A percentile compares a stretch with the other conserved stretches of the same genome.
Conservation (phyloP, 2,797 vertebrate genomes). For the Parotocinclus haroldoi region DNA sequence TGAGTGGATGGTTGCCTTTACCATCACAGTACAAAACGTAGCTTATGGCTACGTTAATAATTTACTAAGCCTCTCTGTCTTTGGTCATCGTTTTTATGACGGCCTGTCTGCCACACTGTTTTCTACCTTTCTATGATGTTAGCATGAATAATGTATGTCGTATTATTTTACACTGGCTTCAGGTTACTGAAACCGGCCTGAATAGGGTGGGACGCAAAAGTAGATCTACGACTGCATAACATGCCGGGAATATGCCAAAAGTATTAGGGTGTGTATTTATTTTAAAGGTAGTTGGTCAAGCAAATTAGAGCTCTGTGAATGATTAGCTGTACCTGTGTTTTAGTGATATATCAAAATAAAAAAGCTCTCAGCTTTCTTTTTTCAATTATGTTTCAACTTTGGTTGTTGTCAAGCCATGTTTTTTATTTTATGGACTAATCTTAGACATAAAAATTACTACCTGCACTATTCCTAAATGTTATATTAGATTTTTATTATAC, state of each 20-base stretch:
- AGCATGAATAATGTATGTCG: slow-evolving; percentile 53
- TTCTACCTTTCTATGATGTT: slow-evolving; percentile 50
- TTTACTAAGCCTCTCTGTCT: slow-evolving; percentile 48
- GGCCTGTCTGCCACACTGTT: slow-evolving; percentile 46
- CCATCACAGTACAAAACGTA: slow-evolving; percentile 16
- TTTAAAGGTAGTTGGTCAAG: slow-evolving; percentile 7
- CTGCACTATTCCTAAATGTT: no score
- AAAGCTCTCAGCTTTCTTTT: no score
- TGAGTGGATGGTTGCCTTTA: slow-evolving; percentile 24
- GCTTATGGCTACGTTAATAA: slow-evolving; percentile 50
- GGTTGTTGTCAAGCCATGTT: no score
- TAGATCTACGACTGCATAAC: background rate
- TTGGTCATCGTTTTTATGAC: slow-evolving; percentile 50
- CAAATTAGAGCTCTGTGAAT: background rate
- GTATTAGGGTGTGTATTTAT: slow-evolving; percentile 18
- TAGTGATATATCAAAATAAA: no score
- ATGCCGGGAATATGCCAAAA: slow-evolving; percentile 30
- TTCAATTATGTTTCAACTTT: no score
- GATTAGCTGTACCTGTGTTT: no score
- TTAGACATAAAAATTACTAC: no score
- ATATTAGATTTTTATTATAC: no score
- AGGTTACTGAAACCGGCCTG: slow-evolving; percentile 36
- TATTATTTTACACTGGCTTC: slow-evolving; percentile 53
- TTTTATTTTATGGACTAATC: no score
- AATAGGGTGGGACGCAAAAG: slow-evolving; percentile 42